Conservation (phyloP, 2,888 invertebrate species). For the Erebia epiphron region DNA sequence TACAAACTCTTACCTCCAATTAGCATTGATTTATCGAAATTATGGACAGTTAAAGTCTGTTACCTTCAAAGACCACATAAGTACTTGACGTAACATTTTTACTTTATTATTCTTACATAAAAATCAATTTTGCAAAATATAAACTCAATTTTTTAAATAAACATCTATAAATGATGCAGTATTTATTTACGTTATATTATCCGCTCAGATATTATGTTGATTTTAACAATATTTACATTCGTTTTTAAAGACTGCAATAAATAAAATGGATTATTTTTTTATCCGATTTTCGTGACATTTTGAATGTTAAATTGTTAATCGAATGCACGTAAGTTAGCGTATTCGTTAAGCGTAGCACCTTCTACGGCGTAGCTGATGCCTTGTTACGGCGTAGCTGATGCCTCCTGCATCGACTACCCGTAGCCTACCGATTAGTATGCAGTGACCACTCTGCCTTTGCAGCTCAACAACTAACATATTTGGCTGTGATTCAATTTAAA, state of each 20-base stretch:
- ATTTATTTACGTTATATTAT: not conserved
- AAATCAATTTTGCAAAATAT: not conserved
- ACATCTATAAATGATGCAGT: not conserved
- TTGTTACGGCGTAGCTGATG: constrained; percentile 63
- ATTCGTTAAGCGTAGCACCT: constrained; percentile 58
- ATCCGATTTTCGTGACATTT: not conserved
- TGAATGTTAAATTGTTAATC: constrained; percentile 24
- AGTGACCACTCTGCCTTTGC: constrained; percentile 57
- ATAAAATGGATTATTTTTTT: constrained; percentile 11
- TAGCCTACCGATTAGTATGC: constrained; percentile 65
- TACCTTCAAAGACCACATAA: constrained; percentile 6
- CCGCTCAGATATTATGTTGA: constrained; percentile 11
- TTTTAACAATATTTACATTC: constrained; percentile 20
- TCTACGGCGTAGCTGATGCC: constrained; percentile 65
- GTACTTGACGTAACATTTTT: not conserved
- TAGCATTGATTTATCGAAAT: constrained; percentile 75
- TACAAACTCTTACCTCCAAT: constrained; percentile 79
- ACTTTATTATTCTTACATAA: not conserved
- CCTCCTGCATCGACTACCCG: constrained; percentile 43
- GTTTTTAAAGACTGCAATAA: constrained; percentile 13
- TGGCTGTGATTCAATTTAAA: constrained; percentile 78
- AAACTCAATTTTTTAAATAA: not conserved
- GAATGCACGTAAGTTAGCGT: constrained; percentile 42
- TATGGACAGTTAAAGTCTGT: constrained; percentile 40
- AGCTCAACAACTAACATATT: constrained; percentile 74